A percentile compares a stretch with the other conserved stretches of the same genome.
Conservation (phyloP, 2,888 invertebrate species). For the Thecocarcelia acutangulata region DNA sequence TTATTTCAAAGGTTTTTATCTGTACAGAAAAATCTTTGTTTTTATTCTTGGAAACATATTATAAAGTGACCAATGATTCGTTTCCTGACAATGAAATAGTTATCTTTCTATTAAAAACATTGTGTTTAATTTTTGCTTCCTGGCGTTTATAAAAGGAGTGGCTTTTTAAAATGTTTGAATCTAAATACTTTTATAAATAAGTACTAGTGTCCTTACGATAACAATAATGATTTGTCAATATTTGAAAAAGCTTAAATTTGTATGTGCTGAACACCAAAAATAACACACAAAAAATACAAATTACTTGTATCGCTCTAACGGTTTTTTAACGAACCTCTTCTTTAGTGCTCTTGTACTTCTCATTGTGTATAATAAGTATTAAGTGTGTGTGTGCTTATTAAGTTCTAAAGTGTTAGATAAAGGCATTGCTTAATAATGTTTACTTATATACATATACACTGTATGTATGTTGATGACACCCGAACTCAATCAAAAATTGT, state of each 20-base stretch:
- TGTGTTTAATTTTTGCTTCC: too few species aligned
- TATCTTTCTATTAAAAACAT: too few species aligned
- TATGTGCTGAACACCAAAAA: conserved; percentile 17
- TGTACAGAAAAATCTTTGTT: too few species aligned
- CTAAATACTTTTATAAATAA: not conserved
- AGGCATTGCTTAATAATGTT: conserved; percentile 57
- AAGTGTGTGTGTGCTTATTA: not conserved
- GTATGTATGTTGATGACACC: too few species aligned
- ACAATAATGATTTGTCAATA: conserved; percentile 65
- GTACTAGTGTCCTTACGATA: conserved; percentile 31
- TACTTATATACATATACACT: too few species aligned
- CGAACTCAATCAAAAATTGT: conserved; percentile 51
- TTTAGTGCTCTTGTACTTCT: conserved; percentile 19
- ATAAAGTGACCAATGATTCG: too few species aligned
- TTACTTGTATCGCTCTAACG: conserved; percentile 61
- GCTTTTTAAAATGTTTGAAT: not conserved
- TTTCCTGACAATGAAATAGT: too few species aligned
- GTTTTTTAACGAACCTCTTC: conserved; percentile 62
- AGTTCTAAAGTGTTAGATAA: conserved; percentile 32
- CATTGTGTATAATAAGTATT: not conserved
- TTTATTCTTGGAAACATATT: too few species aligned
- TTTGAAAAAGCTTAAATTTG: conserved; percentile 53
- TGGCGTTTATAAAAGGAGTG: too few species aligned
- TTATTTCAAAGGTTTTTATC: too few species aligned
- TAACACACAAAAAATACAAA: conserved; percentile 25